Evolutionary conservation across 1,140 invertebrate genomes (phyloP).

Genomic region (Chrysomallon squamiferum): DNA sequence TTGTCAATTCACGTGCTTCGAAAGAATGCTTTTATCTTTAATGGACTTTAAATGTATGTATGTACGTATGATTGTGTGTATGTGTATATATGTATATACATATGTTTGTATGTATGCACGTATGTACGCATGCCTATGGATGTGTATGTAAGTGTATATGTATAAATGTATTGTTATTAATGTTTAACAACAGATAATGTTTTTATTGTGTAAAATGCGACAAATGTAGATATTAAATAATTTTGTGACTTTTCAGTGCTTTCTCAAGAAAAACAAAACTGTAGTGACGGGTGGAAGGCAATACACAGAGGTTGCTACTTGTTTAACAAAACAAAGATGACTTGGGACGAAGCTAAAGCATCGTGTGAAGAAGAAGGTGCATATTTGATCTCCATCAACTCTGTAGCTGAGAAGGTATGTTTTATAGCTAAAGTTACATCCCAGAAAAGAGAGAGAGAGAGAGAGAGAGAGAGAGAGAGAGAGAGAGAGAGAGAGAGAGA

Average conservation of each 20-base stretch:
- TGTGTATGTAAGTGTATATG: neutral
- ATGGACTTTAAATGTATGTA: no score
- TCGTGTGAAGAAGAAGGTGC: constrained; percentile 20
- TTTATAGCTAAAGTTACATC: neutral
- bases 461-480: neutral
- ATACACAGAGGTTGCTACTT: constrained; percentile 28
- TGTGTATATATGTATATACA: neutral
- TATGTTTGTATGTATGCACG: neutral
- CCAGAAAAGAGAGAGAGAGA: no score
- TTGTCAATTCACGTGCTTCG: no score
- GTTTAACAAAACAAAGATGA: constrained; percentile 6
- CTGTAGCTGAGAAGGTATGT: constrained; percentile 18
- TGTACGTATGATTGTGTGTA: neutral
- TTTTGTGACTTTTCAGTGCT: neutral
- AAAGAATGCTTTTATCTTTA: no score
- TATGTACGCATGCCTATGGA: neutral
- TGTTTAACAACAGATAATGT: neutral
- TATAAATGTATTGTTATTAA: neutral
- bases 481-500: neutral
- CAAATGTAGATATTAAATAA: neutral
- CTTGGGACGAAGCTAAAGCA: constrained; percentile 23
- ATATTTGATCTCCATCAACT: constrained; percentile 22
- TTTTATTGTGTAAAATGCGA: neutral
- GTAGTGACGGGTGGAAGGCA: constrained; percentile 8
- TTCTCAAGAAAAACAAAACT: neutral